Conservation (phyloP, 2,888 invertebrate genomes). For the Lordiphosa andalusiaca region DNA sequence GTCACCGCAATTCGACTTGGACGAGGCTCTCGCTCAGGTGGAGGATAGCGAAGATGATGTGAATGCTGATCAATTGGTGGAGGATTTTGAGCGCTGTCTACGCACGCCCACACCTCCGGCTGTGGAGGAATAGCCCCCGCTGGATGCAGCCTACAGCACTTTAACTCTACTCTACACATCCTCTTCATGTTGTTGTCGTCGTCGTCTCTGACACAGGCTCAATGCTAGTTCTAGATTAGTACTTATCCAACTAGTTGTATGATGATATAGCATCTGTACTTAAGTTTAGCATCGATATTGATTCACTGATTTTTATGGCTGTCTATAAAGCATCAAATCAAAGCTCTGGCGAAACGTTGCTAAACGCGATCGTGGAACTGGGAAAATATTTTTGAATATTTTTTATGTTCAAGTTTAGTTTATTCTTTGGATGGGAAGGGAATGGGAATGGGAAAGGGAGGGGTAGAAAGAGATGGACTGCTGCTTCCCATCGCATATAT, state of each 20-base stretch:
- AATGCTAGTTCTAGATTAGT: constrained; percentile 39
- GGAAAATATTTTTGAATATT: constrained; percentile 44
- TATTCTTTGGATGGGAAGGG: neutral
- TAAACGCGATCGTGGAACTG: constrained; percentile 51
- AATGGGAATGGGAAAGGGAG: neutral
- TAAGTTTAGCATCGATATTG: constrained; percentile 53
- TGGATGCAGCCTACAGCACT: constrained; percentile 28
- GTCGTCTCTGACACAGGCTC: constrained; percentile 51
- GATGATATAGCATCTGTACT: constrained; percentile 48
- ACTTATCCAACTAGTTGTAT: constrained; percentile 36
- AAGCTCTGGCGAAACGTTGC: constrained; percentile 43
- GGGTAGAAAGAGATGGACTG: constrained; percentile 14
- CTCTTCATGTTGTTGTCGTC: constrained; percentile 59
- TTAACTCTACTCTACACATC: constrained; percentile 32
- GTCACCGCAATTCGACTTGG: constrained; percentile 80
- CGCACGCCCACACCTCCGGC: constrained; percentile 78
- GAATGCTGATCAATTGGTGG: constrained; percentile 65
- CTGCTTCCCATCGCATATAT: constrained; percentile 10
- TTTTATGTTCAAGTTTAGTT: constrained; percentile 24
- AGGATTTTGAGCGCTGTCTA: constrained; percentile 83
- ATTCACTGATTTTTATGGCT: constrained; percentile 48
- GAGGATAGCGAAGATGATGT: constrained; percentile 64
- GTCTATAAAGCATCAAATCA: constrained; percentile 55
- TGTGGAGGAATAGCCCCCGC: constrained; percentile 45
- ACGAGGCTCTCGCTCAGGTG: constrained; percentile 9